Evolutionary conservation across 2,113 vertebrate genomes (phyloP).

Genomic region (Apteryx owenii): DNA sequence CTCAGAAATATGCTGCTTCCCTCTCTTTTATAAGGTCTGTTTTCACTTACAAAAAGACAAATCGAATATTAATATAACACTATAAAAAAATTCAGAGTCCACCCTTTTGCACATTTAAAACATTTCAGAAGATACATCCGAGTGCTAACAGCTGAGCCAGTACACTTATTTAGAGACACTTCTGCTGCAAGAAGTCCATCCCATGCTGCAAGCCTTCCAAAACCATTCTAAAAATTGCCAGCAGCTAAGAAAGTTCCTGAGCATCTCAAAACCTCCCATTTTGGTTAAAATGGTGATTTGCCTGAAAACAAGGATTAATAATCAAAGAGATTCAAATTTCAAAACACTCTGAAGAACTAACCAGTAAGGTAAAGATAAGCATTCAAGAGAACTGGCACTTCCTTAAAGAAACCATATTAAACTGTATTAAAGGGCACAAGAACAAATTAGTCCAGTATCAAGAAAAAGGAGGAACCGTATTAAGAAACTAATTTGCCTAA

Average conservation of each 20-base stretch:
- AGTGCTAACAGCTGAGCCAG: background rate
- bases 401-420: background rate
- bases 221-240: background rate
- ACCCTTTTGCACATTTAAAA: background rate
- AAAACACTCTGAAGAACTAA: background rate
- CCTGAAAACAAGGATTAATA: background rate
- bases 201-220: background rate
- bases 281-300: background rate
- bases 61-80: background rate
- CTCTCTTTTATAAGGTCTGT: background rate
- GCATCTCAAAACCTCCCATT: background rate
- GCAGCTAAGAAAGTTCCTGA: background rate
- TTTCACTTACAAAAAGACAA: background rate
- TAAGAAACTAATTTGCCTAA: background rate
- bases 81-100: background rate
- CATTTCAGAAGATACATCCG: background rate
- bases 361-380: background rate
- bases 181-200: conserved; percentile 9
- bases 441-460: background rate
- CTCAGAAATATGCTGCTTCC: background rate
- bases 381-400: background rate
- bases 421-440: background rate
- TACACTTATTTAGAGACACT: background rate
- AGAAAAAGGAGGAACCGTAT: background rate
- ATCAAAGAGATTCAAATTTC: background rate